Evolutionary conservation across 2,888 invertebrate genomes (phyloP), one percentile per base, ranked within the genome.

Genomic region (Dastarcus helophoroides): DNA sequence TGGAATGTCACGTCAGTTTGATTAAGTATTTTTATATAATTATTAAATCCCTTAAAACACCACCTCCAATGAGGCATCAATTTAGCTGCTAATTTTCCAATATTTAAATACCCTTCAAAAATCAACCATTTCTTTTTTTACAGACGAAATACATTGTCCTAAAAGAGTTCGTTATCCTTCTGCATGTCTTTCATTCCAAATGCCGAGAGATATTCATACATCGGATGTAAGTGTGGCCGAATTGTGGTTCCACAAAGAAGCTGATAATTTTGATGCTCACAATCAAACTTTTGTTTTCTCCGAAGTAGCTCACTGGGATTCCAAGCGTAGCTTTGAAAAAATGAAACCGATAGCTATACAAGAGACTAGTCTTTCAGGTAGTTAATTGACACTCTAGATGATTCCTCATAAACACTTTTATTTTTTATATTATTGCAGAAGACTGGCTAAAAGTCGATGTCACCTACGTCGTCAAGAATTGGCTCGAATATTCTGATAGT

Each of bases 391-490:
- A 9, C 9, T 13, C 15, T 26, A 7, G 6, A 7, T 5, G 14
- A 13, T 13, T 13, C 14, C 9, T 8, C 3, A 30, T 21, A 22
- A 31, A 22, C 16, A 22, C n/a, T 27, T 30, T 28, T 21, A 27
- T 32, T 6, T n/a, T n/a, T n/a, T n/a, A n/a, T 34, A 9, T 23
- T 26, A 29, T 50, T 62, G 19, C 59, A 77, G 83, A 79, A 51
- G 84, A 83, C 11, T 86, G 86, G 86, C 72, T 84, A 41, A 73
- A 80, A 44, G 74, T 83, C 30, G 81, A 85, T 48, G 73, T 85
- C 5, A 76, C 79, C 3, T 79, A 79, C 68, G 73, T 79, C 0
- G 74, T 82, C 5, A 68, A 75, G 35, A 77, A 79, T 31, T 86
- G 85, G 86, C 62, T 84, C 25, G 74, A 79, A 31, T 74, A 71